These are phyloP conservation scores for Leptodactylus fuscus DNA, from an alignment of 2,113 vertebrate species.

Conservation along the genomic window DNA sequence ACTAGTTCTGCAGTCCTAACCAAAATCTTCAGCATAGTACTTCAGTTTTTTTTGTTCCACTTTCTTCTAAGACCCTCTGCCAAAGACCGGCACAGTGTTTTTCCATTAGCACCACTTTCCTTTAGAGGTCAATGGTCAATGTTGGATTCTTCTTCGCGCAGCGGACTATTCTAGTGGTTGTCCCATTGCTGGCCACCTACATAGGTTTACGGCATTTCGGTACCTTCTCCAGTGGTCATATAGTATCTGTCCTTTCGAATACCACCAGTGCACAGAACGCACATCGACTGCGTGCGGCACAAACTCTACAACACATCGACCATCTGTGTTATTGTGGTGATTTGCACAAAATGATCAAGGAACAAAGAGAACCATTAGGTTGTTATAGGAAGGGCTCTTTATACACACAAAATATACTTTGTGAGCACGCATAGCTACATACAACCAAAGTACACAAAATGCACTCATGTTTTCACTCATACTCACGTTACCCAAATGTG, in stretches of 20 bases:
- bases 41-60: neutral
- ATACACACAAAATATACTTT: slow-evolving; percentile 27
- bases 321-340: slow-evolving; percentile 43
- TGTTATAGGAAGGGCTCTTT: slow-evolving; percentile 39
- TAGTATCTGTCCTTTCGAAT: neutral
- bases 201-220: neutral
- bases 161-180: neutral
- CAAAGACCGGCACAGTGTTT: slow-evolving; percentile 14
- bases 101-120: slow-evolving; percentile 30
- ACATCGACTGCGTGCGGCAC: slow-evolving; percentile 36
- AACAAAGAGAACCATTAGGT: slow-evolving; percentile 31
- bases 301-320: slow-evolving; percentile 45
- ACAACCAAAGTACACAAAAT: slow-evolving; percentile 27
- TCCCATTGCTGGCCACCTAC: neutral
- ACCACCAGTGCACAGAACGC: slow-evolving; percentile 38
- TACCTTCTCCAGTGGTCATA: neutral
- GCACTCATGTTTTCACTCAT: neutral
- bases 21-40: neutral
- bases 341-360: slow-evolving; percentile 46
- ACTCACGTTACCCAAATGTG: neutral
- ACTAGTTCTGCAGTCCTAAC: neutral
- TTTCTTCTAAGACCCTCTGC: neutral
- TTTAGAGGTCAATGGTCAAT: neutral
- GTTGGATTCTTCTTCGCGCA: neutral
- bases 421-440: slow-evolving; percentile 38